Percentiles rank a stretch among this genome's conserved stretches.
These are phyloP conservation scores for Orthosia cruda DNA, from an alignment of 2,888 invertebrate genomes.

Conservation along the genomic window DNA sequence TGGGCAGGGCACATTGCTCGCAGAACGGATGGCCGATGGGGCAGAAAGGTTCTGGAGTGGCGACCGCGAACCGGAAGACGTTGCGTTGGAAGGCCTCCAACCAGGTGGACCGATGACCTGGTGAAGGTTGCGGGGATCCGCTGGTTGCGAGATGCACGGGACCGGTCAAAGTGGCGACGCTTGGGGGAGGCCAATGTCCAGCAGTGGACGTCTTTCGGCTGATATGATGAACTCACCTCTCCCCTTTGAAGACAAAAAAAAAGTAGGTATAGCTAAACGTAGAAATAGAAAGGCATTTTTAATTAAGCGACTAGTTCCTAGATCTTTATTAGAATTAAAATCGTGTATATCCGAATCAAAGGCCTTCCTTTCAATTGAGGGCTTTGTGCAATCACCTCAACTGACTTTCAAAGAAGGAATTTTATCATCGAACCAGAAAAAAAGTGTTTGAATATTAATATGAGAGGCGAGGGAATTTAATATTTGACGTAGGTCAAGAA, in stretches of 20 bases:
- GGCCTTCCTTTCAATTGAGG: conserved; percentile 70
- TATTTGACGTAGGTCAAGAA: conserved; percentile 76
- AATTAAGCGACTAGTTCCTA: conserved; percentile 66
- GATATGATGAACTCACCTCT: no score
- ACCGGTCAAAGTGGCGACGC: no score
- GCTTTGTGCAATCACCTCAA: conserved; percentile 62
- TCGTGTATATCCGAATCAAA: conserved; percentile 67
- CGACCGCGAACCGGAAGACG: no score
- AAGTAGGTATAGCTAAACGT: conserved; percentile 3
- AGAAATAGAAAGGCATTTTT: conserved; percentile 44
- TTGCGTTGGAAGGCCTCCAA: no score
- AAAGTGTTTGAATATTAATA: conserved; percentile 86
- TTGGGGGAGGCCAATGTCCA: no score
- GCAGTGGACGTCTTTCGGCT: no score
- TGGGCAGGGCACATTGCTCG: no score
- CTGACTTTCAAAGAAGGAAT: conserved; percentile 80
- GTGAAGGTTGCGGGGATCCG: no score
- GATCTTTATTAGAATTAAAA: conserved; percentile 63
- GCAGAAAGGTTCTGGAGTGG: no score
- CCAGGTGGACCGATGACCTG: no score
- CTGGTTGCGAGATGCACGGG: no score
- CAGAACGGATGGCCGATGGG: no score
- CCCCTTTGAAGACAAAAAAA: conserved; percentile 17
- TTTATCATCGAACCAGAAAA: conserved; percentile 73
- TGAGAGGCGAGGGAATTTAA: conserved; percentile 82